A percentile compares a stretch with the other conserved stretches of the same genome.
These are phyloP conservation scores for Adrianichthys oophorus DNA, from an alignment of 2,797 vertebrate genomes.

Conservation along the genomic window DNA sequence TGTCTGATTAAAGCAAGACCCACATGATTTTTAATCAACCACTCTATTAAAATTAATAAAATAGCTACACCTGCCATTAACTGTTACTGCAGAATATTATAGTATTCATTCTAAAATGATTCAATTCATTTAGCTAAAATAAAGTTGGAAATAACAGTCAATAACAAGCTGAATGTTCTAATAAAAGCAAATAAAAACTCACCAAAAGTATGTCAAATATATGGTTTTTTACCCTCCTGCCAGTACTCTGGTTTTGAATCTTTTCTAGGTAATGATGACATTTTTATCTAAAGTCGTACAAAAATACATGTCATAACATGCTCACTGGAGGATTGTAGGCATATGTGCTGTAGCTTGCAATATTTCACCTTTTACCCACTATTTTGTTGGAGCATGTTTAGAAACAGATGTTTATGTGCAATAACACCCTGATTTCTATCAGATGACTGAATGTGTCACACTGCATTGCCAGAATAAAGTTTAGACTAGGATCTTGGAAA, in stretches of 20 bases:
- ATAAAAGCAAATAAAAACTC: no score
- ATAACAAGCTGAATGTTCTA: no score
- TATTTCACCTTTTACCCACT: not conserved
- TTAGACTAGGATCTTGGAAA: no score
- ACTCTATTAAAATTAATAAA: constrained; percentile 61
- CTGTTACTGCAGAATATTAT: not conserved
- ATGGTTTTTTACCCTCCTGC: no score
- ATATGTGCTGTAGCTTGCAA: not conserved
- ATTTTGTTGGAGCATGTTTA: not conserved
- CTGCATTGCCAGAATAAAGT: no score
- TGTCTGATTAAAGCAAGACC: constrained; percentile 55
- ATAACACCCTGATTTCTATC: constrained; percentile 3
- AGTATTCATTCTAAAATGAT: constrained; percentile 16
- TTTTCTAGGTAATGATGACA: no score
- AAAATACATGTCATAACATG: no score
- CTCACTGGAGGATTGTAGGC: no score
- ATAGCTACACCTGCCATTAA: constrained; percentile 30
- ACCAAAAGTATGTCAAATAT: no score
- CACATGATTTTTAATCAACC: constrained; percentile 64
- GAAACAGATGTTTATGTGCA: not conserved
- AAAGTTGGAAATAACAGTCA: no score
- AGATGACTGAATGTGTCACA: not conserved
- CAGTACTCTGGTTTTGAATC: no score
- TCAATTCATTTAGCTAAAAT: constrained; percentile 5
- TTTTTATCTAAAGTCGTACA: no score